A percentile compares a stretch with the other conserved stretches of the same genome.
Evolutionary conservation across 1,140 invertebrate species (phyloP).

Genomic region (Pissodes strobi): DNA sequence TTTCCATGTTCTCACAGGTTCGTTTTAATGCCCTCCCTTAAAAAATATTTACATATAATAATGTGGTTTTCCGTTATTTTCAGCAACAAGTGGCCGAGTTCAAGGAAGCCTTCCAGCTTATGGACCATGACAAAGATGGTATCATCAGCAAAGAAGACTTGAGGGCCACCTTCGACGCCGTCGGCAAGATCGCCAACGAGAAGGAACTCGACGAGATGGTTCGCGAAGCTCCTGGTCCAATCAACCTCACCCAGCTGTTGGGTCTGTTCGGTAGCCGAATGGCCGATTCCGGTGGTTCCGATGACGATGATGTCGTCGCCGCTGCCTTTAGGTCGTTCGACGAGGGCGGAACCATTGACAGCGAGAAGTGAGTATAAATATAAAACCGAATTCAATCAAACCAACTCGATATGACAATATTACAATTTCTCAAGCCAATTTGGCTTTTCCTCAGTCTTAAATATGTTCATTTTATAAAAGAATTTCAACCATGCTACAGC

Average conservation of each 20-base stretch:
- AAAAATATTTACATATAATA: no score
- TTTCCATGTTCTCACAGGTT: conserved; percentile 86
- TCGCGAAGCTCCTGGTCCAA: conserved; percentile 85
- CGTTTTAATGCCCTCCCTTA: not conserved
- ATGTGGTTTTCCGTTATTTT: not conserved
- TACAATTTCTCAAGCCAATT: no score
- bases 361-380: conserved; percentile 73
- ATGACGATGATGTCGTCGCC: conserved; percentile 94
- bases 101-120: conserved; percentile 97
- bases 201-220: conserved; percentile 92
- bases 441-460: no score
- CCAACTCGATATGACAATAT: no score
- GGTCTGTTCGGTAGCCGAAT: conserved; percentile 90
- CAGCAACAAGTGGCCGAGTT: conserved; percentile 94
- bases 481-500: no score
- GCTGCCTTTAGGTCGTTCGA: conserved; percentile 96
- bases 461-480: no score
- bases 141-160: conserved; percentile 96
- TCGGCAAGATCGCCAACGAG: conserved; percentile 87
- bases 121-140: conserved; percentile 96
- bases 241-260: conserved; percentile 94
- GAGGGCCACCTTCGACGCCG: conserved; percentile 91
- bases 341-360: conserved; percentile 84
- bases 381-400: not conserved
- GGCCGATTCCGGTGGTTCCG: conserved; percentile 75